Evolutionary conservation across 2,888 invertebrate genomes (phyloP).

Genomic region (Neoaliturus tenellus): DNA sequence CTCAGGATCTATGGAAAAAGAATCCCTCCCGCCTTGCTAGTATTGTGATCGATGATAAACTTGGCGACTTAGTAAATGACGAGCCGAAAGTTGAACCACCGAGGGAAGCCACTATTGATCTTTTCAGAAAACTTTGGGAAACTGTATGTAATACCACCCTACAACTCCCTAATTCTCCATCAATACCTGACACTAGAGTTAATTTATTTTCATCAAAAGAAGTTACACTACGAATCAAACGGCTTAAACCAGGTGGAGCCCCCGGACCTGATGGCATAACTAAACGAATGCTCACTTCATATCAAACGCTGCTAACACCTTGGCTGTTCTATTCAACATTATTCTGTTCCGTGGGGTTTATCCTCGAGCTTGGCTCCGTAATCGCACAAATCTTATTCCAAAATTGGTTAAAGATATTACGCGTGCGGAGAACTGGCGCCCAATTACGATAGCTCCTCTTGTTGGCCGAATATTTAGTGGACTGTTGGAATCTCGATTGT

Average conservation of each 20-base stretch:
- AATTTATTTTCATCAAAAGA: not conserved
- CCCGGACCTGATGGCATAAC: not conserved
- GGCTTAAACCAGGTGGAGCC: not conserved
- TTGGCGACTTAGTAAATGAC: not conserved
- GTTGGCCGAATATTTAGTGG: not conserved
- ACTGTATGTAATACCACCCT: not conserved
- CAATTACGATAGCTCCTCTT: constrained; percentile 11
- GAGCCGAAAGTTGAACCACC: not conserved
- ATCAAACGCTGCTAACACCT: not conserved
- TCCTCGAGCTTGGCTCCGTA: not conserved
- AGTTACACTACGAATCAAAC: not conserved
- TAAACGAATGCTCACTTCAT: not conserved
- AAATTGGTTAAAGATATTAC: not conserved
- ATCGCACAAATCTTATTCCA: not conserved
- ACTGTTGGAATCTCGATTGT: not conserved
- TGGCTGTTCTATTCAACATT: constrained; percentile 3
- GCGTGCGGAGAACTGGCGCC: not conserved
- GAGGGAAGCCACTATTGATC: not conserved
- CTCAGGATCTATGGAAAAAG: not conserved
- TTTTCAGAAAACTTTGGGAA: not conserved
- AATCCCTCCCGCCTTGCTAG: not conserved
- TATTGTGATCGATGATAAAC: not conserved
- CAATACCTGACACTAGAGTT: not conserved
- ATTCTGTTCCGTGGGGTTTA: constrained; percentile 1
- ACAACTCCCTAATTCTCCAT: not conserved